These are phyloP conservation scores for Neocrepidodera transversa DNA, from an alignment of 2,888 invertebrate genomes.

Conservation along the genomic window DNA sequence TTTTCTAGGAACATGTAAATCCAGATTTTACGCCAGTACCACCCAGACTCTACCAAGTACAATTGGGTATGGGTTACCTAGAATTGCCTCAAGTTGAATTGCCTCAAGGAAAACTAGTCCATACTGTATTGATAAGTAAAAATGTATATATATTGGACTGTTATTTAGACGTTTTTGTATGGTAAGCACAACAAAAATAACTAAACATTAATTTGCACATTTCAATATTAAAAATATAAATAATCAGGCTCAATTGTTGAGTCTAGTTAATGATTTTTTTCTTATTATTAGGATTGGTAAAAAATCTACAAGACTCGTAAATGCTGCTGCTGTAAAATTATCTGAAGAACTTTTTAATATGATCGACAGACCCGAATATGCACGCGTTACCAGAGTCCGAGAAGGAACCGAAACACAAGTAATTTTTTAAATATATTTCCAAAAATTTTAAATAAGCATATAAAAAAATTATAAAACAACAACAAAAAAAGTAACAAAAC, in stretches of 20 bases:
- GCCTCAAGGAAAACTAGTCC: constrained; percentile 76
- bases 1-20: constrained; percentile 76
- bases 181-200: constrained; percentile 66
- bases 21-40: constrained; percentile 69
- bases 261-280: no score
- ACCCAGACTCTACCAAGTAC: constrained; percentile 90
- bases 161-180: constrained; percentile 91
- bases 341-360: constrained; percentile 95
- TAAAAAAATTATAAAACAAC: no score
- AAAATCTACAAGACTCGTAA: constrained; percentile 92
- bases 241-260: no score
- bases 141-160: constrained; percentile 97
- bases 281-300: constrained; percentile 82
- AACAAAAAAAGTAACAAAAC: no score
- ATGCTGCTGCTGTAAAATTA: constrained; percentile 96
- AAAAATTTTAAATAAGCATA: no score
- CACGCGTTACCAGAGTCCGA: constrained; percentile 86
- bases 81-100: constrained; percentile 94
- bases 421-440: no score
- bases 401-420: constrained; percentile 91
- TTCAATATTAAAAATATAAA: no score
- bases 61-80: constrained; percentile 97
- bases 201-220: no score
- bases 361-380: constrained; percentile 88
- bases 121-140: constrained; percentile 82